phyloP scores from a whole-genome alignment of 2,113 vertebrate species.

The Myotis brandtii region DNA sequence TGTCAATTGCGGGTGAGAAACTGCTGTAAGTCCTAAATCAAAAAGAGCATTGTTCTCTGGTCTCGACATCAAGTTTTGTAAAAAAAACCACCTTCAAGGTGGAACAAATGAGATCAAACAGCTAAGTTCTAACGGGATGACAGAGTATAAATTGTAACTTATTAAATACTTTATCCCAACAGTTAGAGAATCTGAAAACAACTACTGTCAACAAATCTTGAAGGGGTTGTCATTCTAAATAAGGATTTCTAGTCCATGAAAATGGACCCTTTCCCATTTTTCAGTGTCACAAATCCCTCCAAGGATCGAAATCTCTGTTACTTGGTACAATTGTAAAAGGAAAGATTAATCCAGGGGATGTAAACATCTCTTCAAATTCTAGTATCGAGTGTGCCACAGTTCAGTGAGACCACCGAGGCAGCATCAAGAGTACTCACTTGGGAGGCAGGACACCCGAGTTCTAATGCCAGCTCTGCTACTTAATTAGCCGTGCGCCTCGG shows the following conservation, averaged over 20 bases:
- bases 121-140: not conserved
- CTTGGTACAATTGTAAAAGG: not conserved
- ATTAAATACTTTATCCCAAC: not conserved
- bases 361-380: not conserved
- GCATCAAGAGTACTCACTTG: slow-evolving; percentile 41
- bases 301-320: not conserved
- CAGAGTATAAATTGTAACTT: not conserved
- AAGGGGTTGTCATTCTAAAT: not conserved
- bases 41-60: not conserved
- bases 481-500: slow-evolving; percentile 38
- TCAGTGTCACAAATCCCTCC: not conserved
- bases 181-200: not conserved
- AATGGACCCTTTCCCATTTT: not conserved
- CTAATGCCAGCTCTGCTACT: slow-evolving; percentile 65
- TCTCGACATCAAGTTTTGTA: not conserved
- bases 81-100: not conserved
- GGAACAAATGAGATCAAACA: not conserved
- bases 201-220: not conserved
- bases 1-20: not conserved
- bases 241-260: slow-evolving; percentile 8
- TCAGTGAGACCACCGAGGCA: not conserved
- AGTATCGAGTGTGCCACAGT: not conserved
- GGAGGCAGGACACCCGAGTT: slow-evolving; percentile 54
- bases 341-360: not conserved
- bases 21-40: not conserved